phyloP scores from a whole-genome alignment of 2,797 vertebrate species.

The Myotis planiceps region DNA sequence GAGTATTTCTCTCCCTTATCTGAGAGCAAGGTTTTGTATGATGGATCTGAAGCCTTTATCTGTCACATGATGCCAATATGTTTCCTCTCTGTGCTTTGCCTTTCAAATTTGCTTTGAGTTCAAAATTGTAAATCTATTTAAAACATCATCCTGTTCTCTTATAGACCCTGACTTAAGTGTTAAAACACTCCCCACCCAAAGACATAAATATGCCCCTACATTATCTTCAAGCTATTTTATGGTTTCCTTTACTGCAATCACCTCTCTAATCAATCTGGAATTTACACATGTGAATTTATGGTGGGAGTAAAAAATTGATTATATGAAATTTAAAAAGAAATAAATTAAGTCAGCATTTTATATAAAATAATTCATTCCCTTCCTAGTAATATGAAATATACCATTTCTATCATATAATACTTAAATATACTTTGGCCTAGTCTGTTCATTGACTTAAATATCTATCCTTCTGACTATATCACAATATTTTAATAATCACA shows the following conservation, averaged over 20 bases:
- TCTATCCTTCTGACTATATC: not conserved
- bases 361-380: slow-evolving; percentile 10
- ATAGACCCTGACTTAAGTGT: not conserved
- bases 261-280: not conserved
- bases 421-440: not conserved
- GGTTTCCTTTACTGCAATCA: not conserved
- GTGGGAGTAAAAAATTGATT: not conserved
- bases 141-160: not conserved
- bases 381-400: not conserved
- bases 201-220: not conserved
- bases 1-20: not conserved
- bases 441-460: not conserved
- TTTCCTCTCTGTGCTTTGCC: not conserved
- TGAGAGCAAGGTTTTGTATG: not conserved
- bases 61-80: not conserved
- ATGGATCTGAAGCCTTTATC: not conserved
- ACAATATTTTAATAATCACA: slow-evolving; percentile 16
- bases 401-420: not conserved
- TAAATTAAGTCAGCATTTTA: not conserved
- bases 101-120: slow-evolving; percentile 17
- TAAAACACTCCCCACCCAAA: not conserved
- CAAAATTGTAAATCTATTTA: not conserved
- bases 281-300: not conserved
- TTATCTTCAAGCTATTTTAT: not conserved
- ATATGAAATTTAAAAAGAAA: not conserved